Base-by-base conservation (phyloP, 2,888 invertebrate genomes). In the Ypsolopha sequella region DNA sequence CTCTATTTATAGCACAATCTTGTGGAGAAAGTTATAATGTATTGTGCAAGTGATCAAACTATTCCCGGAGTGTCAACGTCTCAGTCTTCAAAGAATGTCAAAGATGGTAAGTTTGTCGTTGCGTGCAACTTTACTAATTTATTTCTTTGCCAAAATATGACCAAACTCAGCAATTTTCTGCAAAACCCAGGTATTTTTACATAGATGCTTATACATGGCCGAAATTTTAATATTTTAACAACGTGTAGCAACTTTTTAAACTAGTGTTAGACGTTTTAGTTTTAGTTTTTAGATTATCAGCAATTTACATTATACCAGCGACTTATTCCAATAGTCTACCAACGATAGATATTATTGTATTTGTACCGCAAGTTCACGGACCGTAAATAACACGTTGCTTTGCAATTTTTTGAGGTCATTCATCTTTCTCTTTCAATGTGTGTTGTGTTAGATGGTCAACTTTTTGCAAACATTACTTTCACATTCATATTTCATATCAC, bases 31-130 rank as follows among this genome's bases (percentile, higher is more conserved):
- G 60, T 58, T 85, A 87, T 70, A 66, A 92, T 92, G 92, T 91
- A 92, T 82, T 91, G 91, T 89, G 91, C 92, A 78, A 89, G 90
- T 88, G 91, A 91, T 88, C 91, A 92, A 88, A 91, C 90, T 80
- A 90, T 89, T 84, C 89, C 89, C 87, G 91, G 90, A 90, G 90
- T 89, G 88, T 91, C 88, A 88, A 91, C 89, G 87, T 91, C 90
- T 74, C 91, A 90, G 86, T 89, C 88, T 84, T 81, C 90, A 76
- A 89, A 90, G 88, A 90, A 88, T 88, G 89, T 90, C 87, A 92
- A 91, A 90, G 92, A 92, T 88, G 92, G 92, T 92, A 89, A 90
- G 91, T 89, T 73, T 70, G 56, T 60, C 70, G 63, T 67, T 52
- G 64, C 60, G 62, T 62, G 61, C 64, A 66, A 64, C 65, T 48